Base-by-base conservation (phyloP, 2,888 invertebrate species). In the Scaptomyza reducta region DNA sequence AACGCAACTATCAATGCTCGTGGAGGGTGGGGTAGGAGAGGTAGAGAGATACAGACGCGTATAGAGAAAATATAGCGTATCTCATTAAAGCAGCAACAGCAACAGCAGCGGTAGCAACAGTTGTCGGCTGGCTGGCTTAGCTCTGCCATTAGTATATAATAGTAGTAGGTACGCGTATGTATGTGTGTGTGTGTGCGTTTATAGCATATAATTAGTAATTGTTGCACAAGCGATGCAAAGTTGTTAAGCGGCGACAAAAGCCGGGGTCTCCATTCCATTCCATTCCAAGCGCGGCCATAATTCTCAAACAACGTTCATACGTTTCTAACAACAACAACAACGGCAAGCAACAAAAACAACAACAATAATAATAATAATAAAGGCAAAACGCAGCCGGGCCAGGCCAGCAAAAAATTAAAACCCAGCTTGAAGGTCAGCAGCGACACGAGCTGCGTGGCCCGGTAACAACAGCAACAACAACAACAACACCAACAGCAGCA, bases 201-300 rank as follows among this genome's bases (percentile, higher is more conserved):
- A 44, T 75, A 69, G 77, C 87, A 82, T 89, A 89, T 88, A 89
- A 89, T 89, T 89, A 89, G 87, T 88, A 89, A 89, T 86, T 89
- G 89, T 89, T 87, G 89, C 88, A 88, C 87, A 89, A 89, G 88
- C 77, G 70, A 74, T 78, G 79, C 70, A 56, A 64, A 78, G 62
- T 63, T 74, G 74, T 56, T 59, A 53, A 70, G 65, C 61, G 67
- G 33, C 33, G 47, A 41, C 44, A 40, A 56, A 56, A 60, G 74
- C 64, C 61, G 55, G 56, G 47, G 50, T 77, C 69, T 69, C 49
- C 57, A 62, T 42, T 40, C 38, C 38, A 38, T 38, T 38, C 38
- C 14, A 38, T 38, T 41, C 50, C 50, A 38, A 59, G 64, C 50
- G 49, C 55, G 62, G 62, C 61, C 72, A 71, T 66, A 76, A 71